These are phyloP conservation scores for Toxostoma redivivum DNA, from an alignment of 2,113 vertebrate species.

Conservation along the genomic window DNA sequence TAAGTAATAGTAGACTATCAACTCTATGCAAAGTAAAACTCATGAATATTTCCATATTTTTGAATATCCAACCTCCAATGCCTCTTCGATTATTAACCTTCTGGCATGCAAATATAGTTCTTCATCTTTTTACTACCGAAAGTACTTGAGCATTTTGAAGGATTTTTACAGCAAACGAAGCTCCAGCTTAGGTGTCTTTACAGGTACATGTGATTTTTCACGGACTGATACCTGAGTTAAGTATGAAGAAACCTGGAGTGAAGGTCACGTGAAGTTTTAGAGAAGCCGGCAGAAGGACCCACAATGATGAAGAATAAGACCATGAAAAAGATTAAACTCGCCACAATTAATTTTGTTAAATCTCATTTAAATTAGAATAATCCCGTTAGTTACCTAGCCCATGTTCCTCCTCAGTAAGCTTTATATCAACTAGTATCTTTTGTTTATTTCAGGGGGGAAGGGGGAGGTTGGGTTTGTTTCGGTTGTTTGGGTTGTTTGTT, in stretches of 20 bases:
- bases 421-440: not conserved
- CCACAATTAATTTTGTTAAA: not conserved
- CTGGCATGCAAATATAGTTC: not conserved
- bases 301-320: not conserved
- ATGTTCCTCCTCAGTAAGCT: not conserved
- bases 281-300: not conserved
- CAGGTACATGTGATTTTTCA: not conserved
- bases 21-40: not conserved
- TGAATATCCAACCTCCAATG: not conserved
- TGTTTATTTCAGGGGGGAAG: accelerated
- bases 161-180: not conserved
- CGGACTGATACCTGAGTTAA: not conserved
- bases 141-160: not conserved
- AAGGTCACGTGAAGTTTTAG: not conserved
- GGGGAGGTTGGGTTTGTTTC: accelerated
- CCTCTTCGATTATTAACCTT: not conserved
- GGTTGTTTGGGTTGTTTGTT: accelerated
- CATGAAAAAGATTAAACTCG: not conserved
- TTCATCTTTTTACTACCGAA: not conserved
- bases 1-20: not conserved
- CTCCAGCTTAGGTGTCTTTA: not conserved
- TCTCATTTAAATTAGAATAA: not conserved
- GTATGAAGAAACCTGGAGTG: not conserved
- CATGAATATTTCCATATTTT: not conserved
- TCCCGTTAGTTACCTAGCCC: not conserved